A percentile compares a stretch with the other conserved stretches of the same genome.
Conservation (phyloP, 2,888 invertebrate genomes). For the Ennomos fuscantarius region DNA sequence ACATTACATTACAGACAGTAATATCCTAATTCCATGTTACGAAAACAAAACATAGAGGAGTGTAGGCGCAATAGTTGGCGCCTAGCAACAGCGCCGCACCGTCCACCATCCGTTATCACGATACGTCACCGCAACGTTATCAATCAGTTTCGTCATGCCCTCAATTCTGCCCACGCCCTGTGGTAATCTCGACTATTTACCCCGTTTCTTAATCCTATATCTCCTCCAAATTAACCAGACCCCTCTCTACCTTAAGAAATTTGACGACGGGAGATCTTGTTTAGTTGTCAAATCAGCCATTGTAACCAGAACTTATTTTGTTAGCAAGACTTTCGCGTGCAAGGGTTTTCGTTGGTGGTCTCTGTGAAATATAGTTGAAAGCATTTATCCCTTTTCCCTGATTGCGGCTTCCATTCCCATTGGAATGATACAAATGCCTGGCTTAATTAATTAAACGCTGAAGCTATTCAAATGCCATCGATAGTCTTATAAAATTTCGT, state of each 20-base stretch:
- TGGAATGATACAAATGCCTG: conserved; percentile 43
- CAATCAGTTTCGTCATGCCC: conserved; percentile 81
- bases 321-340: conserved; percentile 19
- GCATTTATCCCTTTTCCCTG: conserved; percentile 52
- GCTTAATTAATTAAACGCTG: conserved; percentile 26
- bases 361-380: conserved; percentile 51
- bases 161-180: conserved; percentile 74
- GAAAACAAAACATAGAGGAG: conserved; percentile 33
- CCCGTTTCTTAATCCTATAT: conserved; percentile 73
- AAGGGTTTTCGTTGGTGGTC: conserved; percentile 42
- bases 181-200: conserved; percentile 75
- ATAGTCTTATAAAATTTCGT: conserved; percentile 32
- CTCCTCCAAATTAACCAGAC: conserved; percentile 53
- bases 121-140: conserved; percentile 69
- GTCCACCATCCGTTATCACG: conserved; percentile 52
- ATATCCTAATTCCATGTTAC: conserved; percentile 23
- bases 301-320: conserved; percentile 36
- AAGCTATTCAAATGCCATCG: conserved; percentile 9
- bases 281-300: conserved; percentile 42
- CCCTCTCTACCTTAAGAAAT: conserved; percentile 28
- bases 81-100: conserved; percentile 60
- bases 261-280: conserved; percentile 37
- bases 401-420: conserved; percentile 52
- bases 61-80: conserved; percentile 37
- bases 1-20: conserved; percentile 8